phyloP scores from a whole-genome alignment of 2,888 invertebrate species.

The Dendrolimus houi region DNA sequence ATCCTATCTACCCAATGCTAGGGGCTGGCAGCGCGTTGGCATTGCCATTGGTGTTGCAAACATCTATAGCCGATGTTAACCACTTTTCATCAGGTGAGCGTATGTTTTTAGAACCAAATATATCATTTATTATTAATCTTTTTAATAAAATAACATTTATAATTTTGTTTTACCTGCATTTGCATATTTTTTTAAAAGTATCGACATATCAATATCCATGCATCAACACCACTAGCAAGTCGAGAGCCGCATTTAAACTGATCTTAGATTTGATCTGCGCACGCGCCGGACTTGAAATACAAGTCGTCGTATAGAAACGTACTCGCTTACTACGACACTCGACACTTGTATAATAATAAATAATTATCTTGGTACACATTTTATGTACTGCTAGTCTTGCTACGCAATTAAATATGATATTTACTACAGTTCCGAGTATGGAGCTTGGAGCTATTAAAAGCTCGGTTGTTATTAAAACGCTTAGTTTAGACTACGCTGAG shows the following conservation, averaged over 20 bases:
- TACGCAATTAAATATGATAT: background rate
- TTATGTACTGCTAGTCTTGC: constrained; percentile 22
- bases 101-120: too few species aligned
- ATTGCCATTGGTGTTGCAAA: too few species aligned
- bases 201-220: constrained; percentile 7
- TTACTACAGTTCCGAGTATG: background rate
- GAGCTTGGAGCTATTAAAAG: too few species aligned
- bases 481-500: too few species aligned
- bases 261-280: constrained; percentile 57
- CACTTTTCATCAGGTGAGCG: too few species aligned
- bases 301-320: constrained; percentile 51
- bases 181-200: background rate
- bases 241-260: constrained; percentile 41
- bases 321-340: constrained; percentile 5
- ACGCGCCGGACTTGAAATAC: constrained; percentile 60
- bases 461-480: too few species aligned
- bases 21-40: too few species aligned
- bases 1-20: too few species aligned
- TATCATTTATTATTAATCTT: too few species aligned
- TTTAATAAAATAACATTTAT: too few species aligned
- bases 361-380: constrained; percentile 27
- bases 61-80: too few species aligned
- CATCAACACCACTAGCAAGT: constrained; percentile 21
- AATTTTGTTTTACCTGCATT: too few species aligned
- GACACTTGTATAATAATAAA: background rate